Evolutionary conservation across 2,888 invertebrate species (phyloP).

Genomic region (Oscheius sp.): DNA sequence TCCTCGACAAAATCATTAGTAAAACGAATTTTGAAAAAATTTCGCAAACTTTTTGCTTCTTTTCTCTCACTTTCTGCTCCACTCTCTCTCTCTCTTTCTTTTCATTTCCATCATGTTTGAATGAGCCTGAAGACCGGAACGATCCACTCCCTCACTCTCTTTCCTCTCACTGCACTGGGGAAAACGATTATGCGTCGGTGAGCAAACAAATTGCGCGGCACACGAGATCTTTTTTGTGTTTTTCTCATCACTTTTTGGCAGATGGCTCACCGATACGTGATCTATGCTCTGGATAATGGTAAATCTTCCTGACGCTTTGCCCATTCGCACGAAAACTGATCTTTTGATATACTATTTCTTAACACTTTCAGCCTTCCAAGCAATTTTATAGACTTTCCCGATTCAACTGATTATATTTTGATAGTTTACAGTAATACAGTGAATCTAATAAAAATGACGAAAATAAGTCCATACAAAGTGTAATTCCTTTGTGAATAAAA

Average conservation of each 20-base stretch:
- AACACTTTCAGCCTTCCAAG: no score
- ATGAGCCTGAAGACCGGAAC: slow-evolving; percentile 19
- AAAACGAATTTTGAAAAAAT: neutral
- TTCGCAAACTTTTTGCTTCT: no score
- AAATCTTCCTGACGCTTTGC: neutral
- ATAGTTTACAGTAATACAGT: no score
- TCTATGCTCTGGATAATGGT: neutral
- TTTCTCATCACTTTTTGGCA: neutral
- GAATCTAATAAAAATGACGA: neutral
- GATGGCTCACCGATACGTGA: neutral
- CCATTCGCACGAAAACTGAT: neutral
- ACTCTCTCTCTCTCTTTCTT: no score
- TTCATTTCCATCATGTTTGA: no score
- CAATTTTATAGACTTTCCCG: no score
- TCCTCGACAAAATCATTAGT: neutral
- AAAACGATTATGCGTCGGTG: slow-evolving; percentile 21
- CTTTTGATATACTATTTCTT: neutral
- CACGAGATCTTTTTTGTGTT: slow-evolving; percentile 12
- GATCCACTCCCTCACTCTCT: no score
- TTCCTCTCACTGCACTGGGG: no score
- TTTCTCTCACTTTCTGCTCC: no score
- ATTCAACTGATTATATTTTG: no score
- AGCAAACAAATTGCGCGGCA: slow-evolving; percentile 21
- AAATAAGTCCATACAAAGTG: no score
- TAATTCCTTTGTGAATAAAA: no score